Base-by-base conservation (phyloP, 2,113 vertebrate species). In the Xyrauchen texanus region DNA sequence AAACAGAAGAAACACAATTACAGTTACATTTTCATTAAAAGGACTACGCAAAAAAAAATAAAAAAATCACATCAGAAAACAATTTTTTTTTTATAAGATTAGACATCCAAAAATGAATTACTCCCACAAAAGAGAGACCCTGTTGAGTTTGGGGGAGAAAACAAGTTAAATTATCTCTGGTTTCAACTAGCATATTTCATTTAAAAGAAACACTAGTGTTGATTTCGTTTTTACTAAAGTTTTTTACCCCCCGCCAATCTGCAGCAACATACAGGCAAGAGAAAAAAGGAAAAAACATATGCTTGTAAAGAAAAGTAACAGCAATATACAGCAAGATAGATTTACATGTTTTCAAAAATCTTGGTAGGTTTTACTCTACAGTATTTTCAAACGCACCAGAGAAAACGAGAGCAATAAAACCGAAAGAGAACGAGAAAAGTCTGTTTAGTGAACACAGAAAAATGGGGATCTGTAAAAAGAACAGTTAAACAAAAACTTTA, bases 11-110 rank as follows among this genome's bases (percentile, higher is more conserved):
- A 82, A 79, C 81, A 85, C 84, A 82, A 51, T 71, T 81, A 80
- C 83, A 85, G 67, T 78, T 81, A 87, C 87, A 92, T 86, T 87
- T 88, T 89, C 87, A 92, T 89, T 85, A 85, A 89, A 84, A 87
- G 90, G 85, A 77, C 78, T 92, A 90, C 92, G 92, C 90, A 92
- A 93, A 93, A 90, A 92, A 93, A 93, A 89, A 89, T 58, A 49
- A 81, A 12, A 55, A 89, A 87, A 89, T 84, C 87, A 83, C 84
- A 84, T 86, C 45, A 64, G 84, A 89, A 87, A 90, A 88, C 82
- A n/a, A n/a, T n/a, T n/a, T n/a, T n/a, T n/a, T n/a, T n/a, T n/a
- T n/a, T n/a, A n/a, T 44, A 79, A 80, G 61, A 81, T 78, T 57
- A 78, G 72, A 16, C 80, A 61, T 64, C 16, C 67, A 81, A 80